Evolutionary conservation across 2,113 vertebrate genomes (phyloP).

Genomic region (Chaetura pelagica): DNA sequence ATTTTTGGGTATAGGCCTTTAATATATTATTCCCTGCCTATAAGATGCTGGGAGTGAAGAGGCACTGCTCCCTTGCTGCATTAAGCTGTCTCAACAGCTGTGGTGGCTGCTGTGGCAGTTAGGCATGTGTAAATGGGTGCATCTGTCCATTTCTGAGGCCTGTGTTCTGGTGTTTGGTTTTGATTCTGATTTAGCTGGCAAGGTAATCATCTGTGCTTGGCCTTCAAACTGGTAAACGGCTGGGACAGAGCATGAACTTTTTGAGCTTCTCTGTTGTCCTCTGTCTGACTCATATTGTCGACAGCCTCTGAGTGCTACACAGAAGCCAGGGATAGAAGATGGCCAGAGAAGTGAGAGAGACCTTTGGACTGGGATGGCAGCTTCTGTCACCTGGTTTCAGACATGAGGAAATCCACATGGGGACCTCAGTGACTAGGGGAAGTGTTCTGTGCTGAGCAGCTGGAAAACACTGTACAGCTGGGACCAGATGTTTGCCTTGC

Average conservation of each 20-base stretch:
- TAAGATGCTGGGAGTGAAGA: background rate
- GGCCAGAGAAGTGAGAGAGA: background rate
- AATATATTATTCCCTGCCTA: background rate
- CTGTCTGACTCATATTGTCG: rapidly evolving
- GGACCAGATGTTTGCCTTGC: background rate
- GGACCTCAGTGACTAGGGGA: background rate
- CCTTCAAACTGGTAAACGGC: background rate
- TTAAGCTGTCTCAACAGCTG: background rate
- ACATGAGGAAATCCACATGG: background rate
- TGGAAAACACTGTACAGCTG: background rate
- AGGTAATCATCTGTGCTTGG: background rate
- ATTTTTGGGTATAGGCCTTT: background rate
- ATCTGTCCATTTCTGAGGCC: background rate
- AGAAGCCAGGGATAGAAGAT: background rate
- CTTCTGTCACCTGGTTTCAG: background rate
- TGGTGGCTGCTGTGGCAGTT: background rate
- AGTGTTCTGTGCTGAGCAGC: background rate
- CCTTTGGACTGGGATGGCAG: background rate
- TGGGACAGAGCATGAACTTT: background rate
- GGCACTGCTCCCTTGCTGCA: background rate
- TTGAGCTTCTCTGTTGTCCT: background rate
- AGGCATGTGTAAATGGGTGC: background rate
- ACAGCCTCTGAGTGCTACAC: background rate
- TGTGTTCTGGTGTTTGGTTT: background rate
- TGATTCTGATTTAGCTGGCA: background rate